Conservation (phyloP, 2,113 vertebrate genomes). For the Protobothrops flavoviridis region DNA sequence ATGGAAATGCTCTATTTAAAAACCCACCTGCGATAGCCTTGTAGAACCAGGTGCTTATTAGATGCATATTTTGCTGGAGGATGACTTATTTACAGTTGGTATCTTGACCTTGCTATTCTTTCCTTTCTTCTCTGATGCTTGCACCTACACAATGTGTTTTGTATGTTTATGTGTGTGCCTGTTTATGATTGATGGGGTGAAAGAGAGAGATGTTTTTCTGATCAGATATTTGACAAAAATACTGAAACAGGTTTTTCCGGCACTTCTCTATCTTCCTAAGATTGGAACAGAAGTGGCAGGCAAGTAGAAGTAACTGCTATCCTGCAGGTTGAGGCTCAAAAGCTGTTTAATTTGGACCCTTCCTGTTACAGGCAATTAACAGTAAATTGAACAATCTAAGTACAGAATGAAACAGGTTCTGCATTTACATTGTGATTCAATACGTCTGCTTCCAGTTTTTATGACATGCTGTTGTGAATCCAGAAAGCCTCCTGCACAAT, state of each 20-base stretch:
- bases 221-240: not conserved
- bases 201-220: not conserved
- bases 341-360: not conserved
- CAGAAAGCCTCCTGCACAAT: not conserved
- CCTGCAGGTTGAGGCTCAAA: not conserved
- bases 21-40: not conserved
- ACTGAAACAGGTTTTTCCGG: not conserved
- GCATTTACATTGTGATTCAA: not conserved
- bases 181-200: not conserved
- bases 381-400: not conserved
- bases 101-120: rapidly evolving
- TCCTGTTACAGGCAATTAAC: not conserved
- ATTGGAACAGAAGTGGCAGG: not conserved
- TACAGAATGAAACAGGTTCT: not conserved
- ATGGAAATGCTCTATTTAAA: not conserved
- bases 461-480: not conserved
- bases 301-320: not conserved
- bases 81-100: rapidly evolving
- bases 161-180: not conserved
- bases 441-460: not conserved
- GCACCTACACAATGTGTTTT: not conserved
- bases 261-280: not conserved
- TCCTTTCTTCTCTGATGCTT: rapidly evolving
- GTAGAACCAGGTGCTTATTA: not conserved
- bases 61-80: not conserved